phyloP scores from a whole-genome alignment of 2,888 invertebrate species.

The Orthosia cruda region DNA sequence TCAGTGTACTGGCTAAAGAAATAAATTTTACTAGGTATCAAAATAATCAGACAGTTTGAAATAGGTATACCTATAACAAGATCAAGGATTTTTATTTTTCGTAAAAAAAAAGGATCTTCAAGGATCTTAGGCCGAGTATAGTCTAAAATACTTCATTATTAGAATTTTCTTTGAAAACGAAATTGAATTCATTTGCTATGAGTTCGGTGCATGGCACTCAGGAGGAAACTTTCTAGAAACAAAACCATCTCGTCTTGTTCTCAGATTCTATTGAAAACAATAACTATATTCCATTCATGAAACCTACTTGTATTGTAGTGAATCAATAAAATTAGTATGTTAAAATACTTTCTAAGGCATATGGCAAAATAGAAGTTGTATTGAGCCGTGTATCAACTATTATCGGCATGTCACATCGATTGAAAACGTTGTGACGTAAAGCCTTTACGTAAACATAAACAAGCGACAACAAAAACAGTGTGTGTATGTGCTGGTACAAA shows the following conservation, averaged over 20 bases:
- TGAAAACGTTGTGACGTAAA: slow-evolving; percentile 63
- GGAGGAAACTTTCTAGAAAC: not conserved
- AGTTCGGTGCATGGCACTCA: not conserved
- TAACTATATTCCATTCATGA: not conserved
- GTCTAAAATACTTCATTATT: not conserved
- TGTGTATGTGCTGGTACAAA: slow-evolving; percentile 52
- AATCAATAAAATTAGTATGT: not conserved
- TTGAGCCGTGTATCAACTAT: slow-evolving; percentile 20
- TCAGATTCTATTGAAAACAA: not conserved
- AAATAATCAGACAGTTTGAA: not conserved
- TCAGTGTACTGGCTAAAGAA: not conserved
- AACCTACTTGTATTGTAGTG: not conserved
- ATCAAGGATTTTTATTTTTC: not conserved
- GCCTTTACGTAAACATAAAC: slow-evolving; percentile 69
- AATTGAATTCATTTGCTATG: too few species aligned
- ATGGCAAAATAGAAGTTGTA: slow-evolving; percentile 19
- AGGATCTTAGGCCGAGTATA: not conserved
- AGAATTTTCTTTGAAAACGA: not conserved
- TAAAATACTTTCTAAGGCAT: not conserved
- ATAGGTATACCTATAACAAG: not conserved
- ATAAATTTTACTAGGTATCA: too few species aligned
- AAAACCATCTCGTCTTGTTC: not conserved
- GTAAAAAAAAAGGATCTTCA: not conserved
- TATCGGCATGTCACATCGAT: slow-evolving; percentile 34
- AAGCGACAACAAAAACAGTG: slow-evolving; percentile 57